Base-by-base conservation (phyloP, 2,888 invertebrate species). In the Reticulitermes lucifugus region DNA sequence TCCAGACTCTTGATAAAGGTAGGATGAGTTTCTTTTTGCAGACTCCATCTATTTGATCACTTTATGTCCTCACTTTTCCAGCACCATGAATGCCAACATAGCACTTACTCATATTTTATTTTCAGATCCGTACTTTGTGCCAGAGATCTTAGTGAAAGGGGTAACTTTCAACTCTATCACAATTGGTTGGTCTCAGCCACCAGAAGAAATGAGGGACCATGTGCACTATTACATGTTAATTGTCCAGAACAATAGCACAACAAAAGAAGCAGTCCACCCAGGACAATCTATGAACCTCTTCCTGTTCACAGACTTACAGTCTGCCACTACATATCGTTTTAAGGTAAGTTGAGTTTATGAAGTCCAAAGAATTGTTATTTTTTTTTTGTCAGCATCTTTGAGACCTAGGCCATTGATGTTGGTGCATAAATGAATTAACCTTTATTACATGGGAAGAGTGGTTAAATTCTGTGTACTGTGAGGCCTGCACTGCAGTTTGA, bases 251-350 rank as follows among this genome's bases (percentile, higher is more conserved):
- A 88, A 89, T 70, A 86, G 86, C 9, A 87, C 87, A 10, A 85
- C 46, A 22, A 87, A 87, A 86, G 93, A 94, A 88, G 94, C 96
- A 0, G 92, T 94, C 43, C 94, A 95, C 89, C 93, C 94, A 22
- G 93, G 94, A 22, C 92, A 92, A 0, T 91, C 93, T 43, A 95
- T 95, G 88, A 92, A 94, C 85, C 94, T 95, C 0, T 96, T 96
- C 88, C 95, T 97, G 93, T 97, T 97, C 89, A 93, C 93, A 70
- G 94, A 95, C 89, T 91, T 97, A 83, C 93, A 95, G 88, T 95
- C 97, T 0, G 96, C 96, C 25, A 96, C 96, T 55, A 95, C 94
- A 51, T 97, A 97, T 89, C 93, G 94, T 87, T 97, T 97, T 89
- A 94, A 94, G 92, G 96, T 95, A 88, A 86, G 51, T 41, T 51